phyloP scores from a whole-genome alignment of 2,113 vertebrate species.

The Ginglymostoma cirratum region DNA sequence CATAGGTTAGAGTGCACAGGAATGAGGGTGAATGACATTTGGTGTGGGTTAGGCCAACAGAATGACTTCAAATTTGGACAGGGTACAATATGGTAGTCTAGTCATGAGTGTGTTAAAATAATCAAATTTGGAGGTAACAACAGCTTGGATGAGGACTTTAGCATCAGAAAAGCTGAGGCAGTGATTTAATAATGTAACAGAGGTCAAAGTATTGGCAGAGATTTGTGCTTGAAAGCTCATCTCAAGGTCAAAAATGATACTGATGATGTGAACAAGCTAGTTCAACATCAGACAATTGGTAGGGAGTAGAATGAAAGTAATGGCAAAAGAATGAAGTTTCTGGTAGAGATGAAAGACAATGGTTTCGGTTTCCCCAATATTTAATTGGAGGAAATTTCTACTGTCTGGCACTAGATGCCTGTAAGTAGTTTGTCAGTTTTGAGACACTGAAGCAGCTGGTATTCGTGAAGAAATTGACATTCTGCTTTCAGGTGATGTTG shows the following conservation, averaged over 20 bases:
- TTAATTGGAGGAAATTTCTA: background rate
- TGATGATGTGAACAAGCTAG: background rate
- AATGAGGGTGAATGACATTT: background rate
- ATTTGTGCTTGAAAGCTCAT: background rate
- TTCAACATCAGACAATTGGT: background rate
- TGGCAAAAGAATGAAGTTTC: background rate
- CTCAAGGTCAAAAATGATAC: background rate
- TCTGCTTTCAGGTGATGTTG: background rate
- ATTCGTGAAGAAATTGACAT: background rate
- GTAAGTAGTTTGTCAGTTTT: background rate
- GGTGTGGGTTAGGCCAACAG: background rate
- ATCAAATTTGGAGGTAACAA: background rate
- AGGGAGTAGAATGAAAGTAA: background rate
- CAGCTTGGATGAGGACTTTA: background rate
- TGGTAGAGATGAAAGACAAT: background rate
- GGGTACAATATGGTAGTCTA: background rate
- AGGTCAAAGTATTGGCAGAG: background rate
- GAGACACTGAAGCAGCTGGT: background rate
- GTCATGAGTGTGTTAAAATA: background rate
- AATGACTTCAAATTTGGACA: background rate
- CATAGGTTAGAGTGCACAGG: background rate
- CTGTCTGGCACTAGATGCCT: background rate
- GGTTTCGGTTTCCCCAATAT: background rate
- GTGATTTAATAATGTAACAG: background rate
- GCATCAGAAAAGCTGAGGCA: background rate